These are phyloP conservation scores for Vanacampus margaritifer DNA, from an alignment of 2,113 vertebrate species.

Conservation along the genomic window DNA sequence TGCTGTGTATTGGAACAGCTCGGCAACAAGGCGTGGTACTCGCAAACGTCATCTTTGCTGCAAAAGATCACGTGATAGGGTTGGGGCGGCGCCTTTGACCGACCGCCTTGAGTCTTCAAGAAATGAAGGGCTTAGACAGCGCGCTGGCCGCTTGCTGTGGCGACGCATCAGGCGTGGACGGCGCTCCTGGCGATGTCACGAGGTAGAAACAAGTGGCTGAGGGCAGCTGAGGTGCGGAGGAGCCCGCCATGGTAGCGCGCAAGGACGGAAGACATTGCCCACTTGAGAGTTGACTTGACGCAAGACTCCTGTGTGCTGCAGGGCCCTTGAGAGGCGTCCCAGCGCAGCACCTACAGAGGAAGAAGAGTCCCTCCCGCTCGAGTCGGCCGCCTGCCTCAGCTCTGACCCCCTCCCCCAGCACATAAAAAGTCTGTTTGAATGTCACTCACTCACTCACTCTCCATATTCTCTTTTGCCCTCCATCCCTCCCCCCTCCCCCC, in stretches of 20 bases:
- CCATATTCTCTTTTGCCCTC: constrained; percentile 86
- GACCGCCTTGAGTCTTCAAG: too few species aligned
- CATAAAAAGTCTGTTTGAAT: constrained; percentile 76
- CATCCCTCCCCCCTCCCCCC: constrained; percentile 81
- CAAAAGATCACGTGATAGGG: too few species aligned
- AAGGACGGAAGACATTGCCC: neutral
- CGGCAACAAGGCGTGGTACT: too few species aligned
- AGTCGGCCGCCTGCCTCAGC: constrained; percentile 66
- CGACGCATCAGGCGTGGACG: neutral
- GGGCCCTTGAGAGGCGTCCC: constrained; percentile 95
- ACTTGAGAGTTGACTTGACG: constrained; percentile 82
- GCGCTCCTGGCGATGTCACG: too few species aligned
- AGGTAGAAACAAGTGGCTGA: neutral
- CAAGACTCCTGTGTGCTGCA: constrained; percentile 99
- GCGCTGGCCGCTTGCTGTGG: neutral
- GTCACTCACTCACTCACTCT: constrained; percentile 59
- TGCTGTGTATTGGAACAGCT: too few species aligned
- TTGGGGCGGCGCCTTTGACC: too few species aligned
- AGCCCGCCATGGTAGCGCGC: neutral
- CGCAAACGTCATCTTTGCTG: too few species aligned
- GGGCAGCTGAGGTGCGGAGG: neutral
- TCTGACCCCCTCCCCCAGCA: constrained; percentile 56
- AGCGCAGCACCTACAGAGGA: constrained; percentile 74
- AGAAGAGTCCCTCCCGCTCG: constrained; percentile 57
- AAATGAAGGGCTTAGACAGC: neutral